Evolutionary conservation across 2,113 vertebrate species (phyloP), one percentile per base, ranked within the genome.

Genomic region (Turnix velox): DNA sequence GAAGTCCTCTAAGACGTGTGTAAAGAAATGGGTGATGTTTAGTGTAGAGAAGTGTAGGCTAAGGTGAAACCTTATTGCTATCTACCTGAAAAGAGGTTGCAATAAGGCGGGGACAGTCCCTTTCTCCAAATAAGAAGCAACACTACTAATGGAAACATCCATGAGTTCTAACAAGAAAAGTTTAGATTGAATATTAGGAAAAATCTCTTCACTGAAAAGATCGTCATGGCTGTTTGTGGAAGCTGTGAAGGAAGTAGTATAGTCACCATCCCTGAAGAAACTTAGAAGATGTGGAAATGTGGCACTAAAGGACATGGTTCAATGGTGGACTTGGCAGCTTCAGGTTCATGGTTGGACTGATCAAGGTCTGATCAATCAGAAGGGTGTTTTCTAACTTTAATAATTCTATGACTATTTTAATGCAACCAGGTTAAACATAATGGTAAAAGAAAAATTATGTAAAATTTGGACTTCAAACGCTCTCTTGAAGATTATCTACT

Each of bases 61-160:
- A 4, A 3, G 4, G 7, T 6, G 30, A 33, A 7, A 18, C 6
- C 12, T 46, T 24, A 33, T 1, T 1, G 1, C 13, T 18, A 19
- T 61, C 35, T 62, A 10, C 45, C 19, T 81, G 75, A 54, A 65
- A 35, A 19, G 23, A 76, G 17, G 18, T 1, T 39, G 40, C 31
- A 40, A 13, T 0, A 3, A 62, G 18, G 18, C 13, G n/a, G 55
- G 7, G 3, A 18, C 6, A 0, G 23, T 24, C 39, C 80, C 33
- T 39, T 54, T 14, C 59, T 7, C 24, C 18, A 74, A 1, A 3
- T 54, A 39, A 76, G 18, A 43, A 65, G 16, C 1, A 9, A 45
- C 0, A 87, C n/a, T 6, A 46, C 3, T 13, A 71, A 15, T 23
- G 6, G 17, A 84, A 66, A 37, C 0, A 2, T 10, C 10, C 22